Evolutionary conservation across 2,797 vertebrate genomes (phyloP).

Genomic region (Lutjanus argentimaculatus): DNA sequence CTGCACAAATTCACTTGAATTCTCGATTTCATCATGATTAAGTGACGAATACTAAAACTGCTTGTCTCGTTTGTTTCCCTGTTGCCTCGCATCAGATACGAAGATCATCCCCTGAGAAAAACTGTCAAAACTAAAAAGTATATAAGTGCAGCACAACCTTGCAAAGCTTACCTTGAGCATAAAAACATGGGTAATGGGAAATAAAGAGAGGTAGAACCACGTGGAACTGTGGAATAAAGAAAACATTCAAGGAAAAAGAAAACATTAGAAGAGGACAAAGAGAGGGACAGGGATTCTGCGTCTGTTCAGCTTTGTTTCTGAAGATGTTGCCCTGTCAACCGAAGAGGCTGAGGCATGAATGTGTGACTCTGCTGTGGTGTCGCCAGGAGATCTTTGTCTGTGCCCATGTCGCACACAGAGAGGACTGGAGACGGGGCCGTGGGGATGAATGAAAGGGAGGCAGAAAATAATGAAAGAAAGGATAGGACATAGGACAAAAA

Average conservation of each 20-base stretch:
- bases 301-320: conserved; percentile 56
- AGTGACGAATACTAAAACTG: conserved; percentile 1
- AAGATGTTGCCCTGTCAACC: conserved; percentile 68
- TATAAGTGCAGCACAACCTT: conserved; percentile 31
- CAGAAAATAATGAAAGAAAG: conserved; percentile 20
- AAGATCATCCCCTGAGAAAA: conserved; percentile 10
- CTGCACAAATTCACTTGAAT: background rate
- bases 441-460: conserved; percentile 6
- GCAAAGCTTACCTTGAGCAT: conserved; percentile 24
- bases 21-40: conserved; percentile 11
- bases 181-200: conserved; percentile 15
- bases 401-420: conserved; percentile 6
- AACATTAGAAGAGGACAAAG: conserved; percentile 22
- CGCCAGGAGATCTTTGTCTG: conserved; percentile 42
- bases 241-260: conserved; percentile 11
- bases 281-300: conserved; percentile 30
- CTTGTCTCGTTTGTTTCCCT: conserved; percentile 16
- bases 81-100: conserved; percentile 6
- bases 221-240: background rate
- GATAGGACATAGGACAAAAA: background rate
- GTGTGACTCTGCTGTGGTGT: conserved; percentile 42
- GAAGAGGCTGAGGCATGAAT: conserved; percentile 49
- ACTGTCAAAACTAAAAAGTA: conserved; percentile 20
- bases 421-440: background rate
- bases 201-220: conserved; percentile 9